Conservation (phyloP, 2,888 invertebrate genomes). For the Meliscaeva auricollis region DNA sequence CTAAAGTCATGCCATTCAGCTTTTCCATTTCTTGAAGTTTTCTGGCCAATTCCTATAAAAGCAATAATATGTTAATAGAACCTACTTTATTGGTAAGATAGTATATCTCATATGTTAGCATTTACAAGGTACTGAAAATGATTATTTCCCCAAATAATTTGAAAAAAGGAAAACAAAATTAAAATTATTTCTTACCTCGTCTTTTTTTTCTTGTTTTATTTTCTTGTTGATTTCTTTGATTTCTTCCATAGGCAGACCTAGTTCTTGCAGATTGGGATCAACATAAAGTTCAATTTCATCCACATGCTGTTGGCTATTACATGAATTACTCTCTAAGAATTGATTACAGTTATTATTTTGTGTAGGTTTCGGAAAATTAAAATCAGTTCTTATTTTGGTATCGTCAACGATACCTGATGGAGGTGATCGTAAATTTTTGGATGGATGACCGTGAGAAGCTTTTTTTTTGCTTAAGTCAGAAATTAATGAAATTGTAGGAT, state of each 20-base stretch:
- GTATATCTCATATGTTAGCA: no score
- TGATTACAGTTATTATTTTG: conserved; percentile 82
- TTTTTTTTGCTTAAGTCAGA: conserved; percentile 48
- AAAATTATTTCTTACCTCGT: conserved; percentile 86
- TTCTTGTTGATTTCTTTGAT: conserved; percentile 86
- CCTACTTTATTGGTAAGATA: not conserved
- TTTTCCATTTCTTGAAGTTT: conserved; percentile 91
- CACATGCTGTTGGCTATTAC: conserved; percentile 79
- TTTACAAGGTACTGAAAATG: no score
- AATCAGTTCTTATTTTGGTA: conserved; percentile 81
- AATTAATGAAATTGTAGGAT: conserved; percentile 61
- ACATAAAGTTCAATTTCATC: conserved; percentile 83
- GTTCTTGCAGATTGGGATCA: conserved; percentile 83
- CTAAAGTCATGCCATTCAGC: conserved; percentile 85
- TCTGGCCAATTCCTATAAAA: conserved; percentile 88
- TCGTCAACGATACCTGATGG: conserved; percentile 78
- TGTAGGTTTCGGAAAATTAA: no score
- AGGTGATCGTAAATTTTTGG: conserved; percentile 78
- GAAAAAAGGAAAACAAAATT: not conserved
- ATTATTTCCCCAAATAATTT: no score
- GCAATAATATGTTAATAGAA: not conserved
- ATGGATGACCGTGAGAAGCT: conserved; percentile 56
- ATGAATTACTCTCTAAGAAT: conserved; percentile 79
- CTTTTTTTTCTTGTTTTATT: conserved; percentile 89
- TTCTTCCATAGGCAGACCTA: conserved; percentile 85